These are phyloP conservation scores for Ovis aries DNA, from an alignment of 2,113 vertebrate genomes.

Conservation along the genomic window DNA sequence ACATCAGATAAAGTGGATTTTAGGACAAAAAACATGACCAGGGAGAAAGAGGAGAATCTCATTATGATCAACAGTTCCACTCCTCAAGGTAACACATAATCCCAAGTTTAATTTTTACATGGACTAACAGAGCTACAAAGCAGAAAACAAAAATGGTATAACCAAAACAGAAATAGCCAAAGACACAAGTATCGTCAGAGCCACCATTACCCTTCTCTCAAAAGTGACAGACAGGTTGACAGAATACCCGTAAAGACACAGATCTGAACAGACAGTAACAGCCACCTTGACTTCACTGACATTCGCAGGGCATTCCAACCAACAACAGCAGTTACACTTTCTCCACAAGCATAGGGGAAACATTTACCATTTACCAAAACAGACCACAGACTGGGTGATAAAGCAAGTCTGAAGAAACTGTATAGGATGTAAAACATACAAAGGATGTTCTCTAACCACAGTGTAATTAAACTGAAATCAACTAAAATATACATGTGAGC, in stretches of 20 bases:
- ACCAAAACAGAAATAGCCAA: not conserved
- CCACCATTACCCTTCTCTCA: not conserved
- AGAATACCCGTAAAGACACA: not conserved
- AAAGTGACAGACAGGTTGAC: not conserved
- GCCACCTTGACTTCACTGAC: not conserved
- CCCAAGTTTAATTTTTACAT: not conserved
- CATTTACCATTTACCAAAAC: not conserved
- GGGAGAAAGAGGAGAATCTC: not conserved
- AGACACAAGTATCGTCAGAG: too few species aligned
- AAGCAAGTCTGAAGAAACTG: not conserved
- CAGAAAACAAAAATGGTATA: not conserved
- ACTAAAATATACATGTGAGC: not conserved
- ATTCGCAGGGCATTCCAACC: not conserved
- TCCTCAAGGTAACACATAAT: not conserved
- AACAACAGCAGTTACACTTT: not conserved
- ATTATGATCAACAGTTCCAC: not conserved
- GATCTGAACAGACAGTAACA: not conserved
- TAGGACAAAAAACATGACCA: not conserved
- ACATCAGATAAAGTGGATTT: not conserved
- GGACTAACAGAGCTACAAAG: not conserved
- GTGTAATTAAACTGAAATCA: not conserved
- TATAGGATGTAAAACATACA: not conserved
- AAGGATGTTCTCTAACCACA: not conserved
- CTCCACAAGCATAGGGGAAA: not conserved
- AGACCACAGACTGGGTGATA: not conserved